Evolutionary conservation across 1,140 invertebrate species (phyloP), one percentile per base, ranked within the genome.

Genomic region (Lepidotrigona ventralis): DNA sequence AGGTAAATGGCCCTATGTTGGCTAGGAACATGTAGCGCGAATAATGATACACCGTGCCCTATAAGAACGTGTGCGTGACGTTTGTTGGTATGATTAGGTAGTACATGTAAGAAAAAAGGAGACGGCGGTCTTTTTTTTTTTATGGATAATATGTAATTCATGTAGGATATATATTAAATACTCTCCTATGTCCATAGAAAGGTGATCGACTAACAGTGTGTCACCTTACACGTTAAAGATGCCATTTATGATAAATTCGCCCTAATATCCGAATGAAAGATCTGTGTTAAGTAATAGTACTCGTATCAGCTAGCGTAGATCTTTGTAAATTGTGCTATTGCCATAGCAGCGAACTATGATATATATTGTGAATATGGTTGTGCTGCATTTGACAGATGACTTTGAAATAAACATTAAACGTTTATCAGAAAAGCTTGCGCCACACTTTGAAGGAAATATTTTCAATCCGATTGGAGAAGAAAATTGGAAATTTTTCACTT

Each of bases 1-100:
- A 79, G 76, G 69, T 54, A 77, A 83, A 71, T 79, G 77, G 39
- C 58, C 33, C 33, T 33, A 33, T 33, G 33, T 33, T 77, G 74
- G 33, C 51, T 77, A 81, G 64, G 29, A 86, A 84, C 17, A 39
- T 73, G 56, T 75, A 86, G 56, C 33, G 64, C 58, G 54, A 87
- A 83, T 82, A 77, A 70, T 72, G 69, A 68, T 82, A 53, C 15
- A 83, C 72, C 76, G 68, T 83, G 66, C 56, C 29, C 73, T 79
- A 63, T 87, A 64, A 82, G 66, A 66, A 88, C 74, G 54, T 86
- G 70, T 86, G 86, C 79, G 79, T 87, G 79, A 80, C 60, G 69
- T 87, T 54, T 85, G 76, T 85, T 83, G 64, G 56, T 85, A 71
- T 72, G 29, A 79, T 75, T 85, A 82, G 84, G 56, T 63, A 26